These are phyloP conservation scores for Sarotherodon lohbergeri DNA, from an alignment of 2,113 vertebrate genomes.

Conservation along the genomic window DNA sequence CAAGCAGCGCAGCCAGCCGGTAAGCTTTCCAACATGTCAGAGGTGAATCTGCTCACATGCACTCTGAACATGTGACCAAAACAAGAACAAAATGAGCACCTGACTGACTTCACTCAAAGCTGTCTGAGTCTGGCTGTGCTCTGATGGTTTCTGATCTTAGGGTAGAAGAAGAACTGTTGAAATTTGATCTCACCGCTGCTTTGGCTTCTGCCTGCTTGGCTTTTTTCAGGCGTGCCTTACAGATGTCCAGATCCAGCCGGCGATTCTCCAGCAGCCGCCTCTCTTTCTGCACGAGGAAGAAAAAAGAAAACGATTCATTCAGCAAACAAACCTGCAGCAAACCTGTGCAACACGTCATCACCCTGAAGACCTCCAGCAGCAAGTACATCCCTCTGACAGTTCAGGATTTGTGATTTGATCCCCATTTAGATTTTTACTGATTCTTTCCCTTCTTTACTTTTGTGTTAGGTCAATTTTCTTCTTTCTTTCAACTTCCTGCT, in stretches of 20 bases:
- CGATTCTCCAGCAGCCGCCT: constrained; percentile 88
- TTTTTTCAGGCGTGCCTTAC: constrained; percentile 92
- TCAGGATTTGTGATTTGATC: not conserved
- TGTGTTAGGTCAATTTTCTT: not conserved
- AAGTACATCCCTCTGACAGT: not conserved
- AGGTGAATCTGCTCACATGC: not conserved
- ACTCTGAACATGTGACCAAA: not conserved
- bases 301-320: not conserved
- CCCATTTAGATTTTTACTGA: not conserved
- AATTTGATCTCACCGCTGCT: constrained; percentile 78
- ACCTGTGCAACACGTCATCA: not conserved
- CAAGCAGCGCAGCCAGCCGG: not conserved
- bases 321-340: not conserved
- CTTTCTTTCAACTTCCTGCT: not conserved
- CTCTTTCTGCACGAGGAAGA: constrained; percentile 80
- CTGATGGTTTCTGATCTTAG: not conserved
- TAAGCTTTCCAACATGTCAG: not conserved
- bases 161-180: not conserved
- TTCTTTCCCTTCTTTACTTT: not conserved
- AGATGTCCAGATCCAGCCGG: constrained; percentile 89
- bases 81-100: not conserved
- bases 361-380: not conserved
- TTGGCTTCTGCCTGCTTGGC: constrained; percentile 92
- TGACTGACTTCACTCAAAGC: not conserved
- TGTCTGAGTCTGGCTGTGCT: not conserved